Conservation (phyloP, 1,140 invertebrate genomes). For the Zaprionus africanus region DNA sequence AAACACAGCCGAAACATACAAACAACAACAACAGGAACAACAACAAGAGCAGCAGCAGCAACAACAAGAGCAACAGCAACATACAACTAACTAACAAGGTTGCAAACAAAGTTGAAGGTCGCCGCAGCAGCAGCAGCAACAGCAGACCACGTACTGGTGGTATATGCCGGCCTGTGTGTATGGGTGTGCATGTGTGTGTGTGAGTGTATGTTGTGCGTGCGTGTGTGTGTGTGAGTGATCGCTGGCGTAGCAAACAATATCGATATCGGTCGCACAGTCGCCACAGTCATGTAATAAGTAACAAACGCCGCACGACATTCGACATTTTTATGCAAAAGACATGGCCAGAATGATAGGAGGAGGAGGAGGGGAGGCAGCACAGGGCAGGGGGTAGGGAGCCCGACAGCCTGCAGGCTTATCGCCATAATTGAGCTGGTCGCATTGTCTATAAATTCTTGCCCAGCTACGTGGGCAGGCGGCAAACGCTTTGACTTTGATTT, state of each 20-base stretch:
- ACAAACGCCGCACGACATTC: conserved; percentile 76
- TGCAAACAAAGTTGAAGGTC: conserved; percentile 65
- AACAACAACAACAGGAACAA: conserved; percentile 29
- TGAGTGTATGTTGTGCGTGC: conserved; percentile 9
- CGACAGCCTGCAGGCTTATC: conserved; percentile 54
- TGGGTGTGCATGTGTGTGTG: background rate
- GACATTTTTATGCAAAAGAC: conserved; percentile 76
- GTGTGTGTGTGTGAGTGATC: conserved; percentile 59
- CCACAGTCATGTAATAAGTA: conserved; percentile 74
- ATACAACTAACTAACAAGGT: conserved; percentile 57
- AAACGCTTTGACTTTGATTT: conserved; percentile 55
- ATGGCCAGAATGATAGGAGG: conserved; percentile 1
- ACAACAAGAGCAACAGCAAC: conserved; percentile 28
- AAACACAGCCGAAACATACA: conserved; percentile 11
- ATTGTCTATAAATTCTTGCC: conserved; percentile 77
- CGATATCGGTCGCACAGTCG: conserved; percentile 63
- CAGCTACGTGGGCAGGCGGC: conserved; percentile 72
- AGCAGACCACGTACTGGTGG: conserved; percentile 25
- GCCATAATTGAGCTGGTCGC: conserved; percentile 79
- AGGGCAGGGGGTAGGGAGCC: background rate
- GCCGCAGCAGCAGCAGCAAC: conserved; percentile 39
- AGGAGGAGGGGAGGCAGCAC: too few species aligned
- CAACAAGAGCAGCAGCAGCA: conserved; percentile 24
- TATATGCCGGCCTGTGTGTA: conserved; percentile 19
- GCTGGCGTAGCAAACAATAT: conserved; percentile 59